Evolutionary conservation across 2,888 invertebrate genomes (phyloP), one percentile per base, ranked within the genome.

Genomic region (Coenonympha glycerion): DNA sequence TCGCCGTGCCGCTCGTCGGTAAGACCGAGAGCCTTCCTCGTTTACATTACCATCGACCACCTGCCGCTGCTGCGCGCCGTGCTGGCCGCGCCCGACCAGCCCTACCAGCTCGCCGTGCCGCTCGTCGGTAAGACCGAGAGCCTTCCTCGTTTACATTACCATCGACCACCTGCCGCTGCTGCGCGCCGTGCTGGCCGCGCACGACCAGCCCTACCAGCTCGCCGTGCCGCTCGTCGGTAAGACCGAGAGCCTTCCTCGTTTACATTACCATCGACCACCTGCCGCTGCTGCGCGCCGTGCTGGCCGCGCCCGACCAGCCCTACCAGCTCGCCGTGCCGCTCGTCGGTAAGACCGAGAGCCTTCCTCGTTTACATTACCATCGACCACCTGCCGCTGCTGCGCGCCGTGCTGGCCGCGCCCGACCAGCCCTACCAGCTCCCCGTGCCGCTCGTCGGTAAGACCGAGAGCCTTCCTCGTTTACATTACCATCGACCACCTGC

Each of bases 1-100:
- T 99, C 30, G 93, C 96, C 73, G 93, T 99, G 61, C 98, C 98
- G 34, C 90, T 98, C 50, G 94, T 97, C 61, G 97, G 97, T 97
- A 24, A 53, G 53, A 34, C 3, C 13, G 3, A 11, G 3, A 24
- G 8, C 9, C 24, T 6, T 9, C 6, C n/a, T n/a, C n/a, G n/a
- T 24, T 24, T 24, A 9, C 2, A 8, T 6, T 9, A 24, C 6
- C 87, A 97, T 99, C 73, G 96, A 98, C 79, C 95, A 96, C 73
- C 88, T 98, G 69, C 88, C 91, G 49, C 90, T 92, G 68, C 89
- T 98, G 65, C 91, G 92, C 70, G 89, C 88, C 49, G 88, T 93
- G 18, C 88, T 88, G 48, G 89, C 89, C 6, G 89, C 88, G 53
- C 85, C 91, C n/a, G 79, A 83, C 55, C 89, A 90, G 58, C 90